Conservation (phyloP, 2,797 vertebrate species). For the Chanos chanos region DNA sequence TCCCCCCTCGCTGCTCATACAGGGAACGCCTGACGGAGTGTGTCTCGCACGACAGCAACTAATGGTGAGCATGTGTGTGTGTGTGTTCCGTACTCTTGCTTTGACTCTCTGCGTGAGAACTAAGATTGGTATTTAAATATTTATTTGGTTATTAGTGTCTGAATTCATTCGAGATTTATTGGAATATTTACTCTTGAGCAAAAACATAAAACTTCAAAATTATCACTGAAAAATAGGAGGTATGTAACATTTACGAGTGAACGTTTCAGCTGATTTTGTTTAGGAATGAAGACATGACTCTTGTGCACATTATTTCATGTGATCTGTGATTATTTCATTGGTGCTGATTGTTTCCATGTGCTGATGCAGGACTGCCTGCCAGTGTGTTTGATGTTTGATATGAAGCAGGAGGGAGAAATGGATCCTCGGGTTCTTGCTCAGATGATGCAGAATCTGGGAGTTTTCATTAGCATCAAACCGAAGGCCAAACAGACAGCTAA, state of each 20-base stretch:
- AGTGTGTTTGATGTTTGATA: conserved; percentile 80
- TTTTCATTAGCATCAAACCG: conserved; percentile 78
- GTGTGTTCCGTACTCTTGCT: no score
- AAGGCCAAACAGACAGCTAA: conserved; percentile 78
- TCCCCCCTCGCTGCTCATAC: conserved; percentile 71
- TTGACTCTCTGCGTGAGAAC: no score
- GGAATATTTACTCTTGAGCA: no score
- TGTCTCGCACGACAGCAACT: conserved; percentile 76
- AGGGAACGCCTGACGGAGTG: conserved; percentile 74
- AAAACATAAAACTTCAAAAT: no score
- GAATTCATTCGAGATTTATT: no score
- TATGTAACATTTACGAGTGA: no score
- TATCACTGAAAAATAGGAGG: no score
- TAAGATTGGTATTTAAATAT: not conserved
- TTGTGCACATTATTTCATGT: not conserved
- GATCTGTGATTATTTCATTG: not conserved
- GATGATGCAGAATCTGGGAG: conserved; percentile 76
- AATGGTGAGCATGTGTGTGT: conserved; percentile 58
- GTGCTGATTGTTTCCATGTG: conserved; percentile 15
- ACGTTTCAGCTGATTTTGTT: not conserved
- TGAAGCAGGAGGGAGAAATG: conserved; percentile 71
- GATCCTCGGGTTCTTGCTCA: conserved; percentile 68
- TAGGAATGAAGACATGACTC: not conserved
- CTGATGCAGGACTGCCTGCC: conserved; percentile 71
- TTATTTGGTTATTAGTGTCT: not conserved